phyloP scores from a whole-genome alignment of 2,888 invertebrate genomes.

The Troides aeacus region DNA sequence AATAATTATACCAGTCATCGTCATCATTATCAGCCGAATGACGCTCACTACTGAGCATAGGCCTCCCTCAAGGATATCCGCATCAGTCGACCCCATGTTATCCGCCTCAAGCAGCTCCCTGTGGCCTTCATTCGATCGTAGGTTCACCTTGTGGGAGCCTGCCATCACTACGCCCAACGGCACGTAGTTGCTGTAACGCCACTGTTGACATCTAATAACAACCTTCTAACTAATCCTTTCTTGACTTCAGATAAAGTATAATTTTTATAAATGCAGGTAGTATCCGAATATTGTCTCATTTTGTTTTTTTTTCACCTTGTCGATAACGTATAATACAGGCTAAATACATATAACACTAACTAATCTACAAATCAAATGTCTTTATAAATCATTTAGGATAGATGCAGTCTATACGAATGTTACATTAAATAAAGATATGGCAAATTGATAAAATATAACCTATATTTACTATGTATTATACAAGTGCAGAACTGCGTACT shows the following conservation, averaged over 20 bases:
- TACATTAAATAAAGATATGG: constrained; percentile 55
- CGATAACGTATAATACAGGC: not conserved
- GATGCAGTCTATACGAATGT: constrained; percentile 63
- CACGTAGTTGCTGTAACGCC: too few relatives aligned
- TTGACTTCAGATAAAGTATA: not conserved
- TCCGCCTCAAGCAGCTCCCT: too few relatives aligned
- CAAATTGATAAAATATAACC: constrained; percentile 35
- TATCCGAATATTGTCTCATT: constrained; percentile 17
- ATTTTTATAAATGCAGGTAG: constrained; percentile 7
- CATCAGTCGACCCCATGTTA: too few relatives aligned
- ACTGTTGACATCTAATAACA: not conserved
- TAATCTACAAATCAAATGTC: constrained; percentile 39
- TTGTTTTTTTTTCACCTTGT: not conserved
- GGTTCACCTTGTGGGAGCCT: too few relatives aligned
- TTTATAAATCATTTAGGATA: constrained; percentile 40
- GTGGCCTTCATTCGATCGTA: too few relatives aligned
- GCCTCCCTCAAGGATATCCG: too few relatives aligned
- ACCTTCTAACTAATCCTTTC: not conserved
- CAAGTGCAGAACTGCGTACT: not conserved
- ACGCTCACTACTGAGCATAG: too few relatives aligned
- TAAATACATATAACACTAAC: constrained; percentile 11
- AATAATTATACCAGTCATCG: not conserved
- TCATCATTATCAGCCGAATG: too few relatives aligned
- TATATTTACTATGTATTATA: constrained; percentile 5
- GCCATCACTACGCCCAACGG: too few relatives aligned